Percentiles rank a stretch among this genome's conserved stretches.
Evolutionary conservation across 1,140 invertebrate genomes (phyloP).

Genomic region (Oreohelix idahoensis): DNA sequence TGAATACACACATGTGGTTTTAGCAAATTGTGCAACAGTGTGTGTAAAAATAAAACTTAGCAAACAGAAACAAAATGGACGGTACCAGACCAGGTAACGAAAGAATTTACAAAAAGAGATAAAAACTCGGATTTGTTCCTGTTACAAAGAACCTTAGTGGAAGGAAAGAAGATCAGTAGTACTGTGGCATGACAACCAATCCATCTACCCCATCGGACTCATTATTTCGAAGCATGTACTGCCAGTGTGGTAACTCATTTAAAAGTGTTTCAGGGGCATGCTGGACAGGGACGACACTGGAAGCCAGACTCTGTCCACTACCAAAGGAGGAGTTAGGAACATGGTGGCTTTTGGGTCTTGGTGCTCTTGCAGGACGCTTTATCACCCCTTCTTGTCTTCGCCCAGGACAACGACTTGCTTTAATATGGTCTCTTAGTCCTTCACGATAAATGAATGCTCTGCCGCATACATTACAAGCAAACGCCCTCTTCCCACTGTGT

Average conservation of each 20-base stretch:
- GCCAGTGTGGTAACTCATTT: constrained; percentile 4
- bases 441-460: constrained; percentile 23
- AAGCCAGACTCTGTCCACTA: not conserved
- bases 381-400: not conserved
- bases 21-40: too few relatives aligned
- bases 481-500: constrained; percentile 18
- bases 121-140: too few relatives aligned
- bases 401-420: constrained; percentile 20
- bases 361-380: not conserved
- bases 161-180: constrained; percentile 64
- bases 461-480: constrained; percentile 21
- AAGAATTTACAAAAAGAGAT: too few relatives aligned
- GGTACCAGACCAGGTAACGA: too few relatives aligned
- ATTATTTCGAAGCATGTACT: constrained; percentile 17
- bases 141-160: too few relatives aligned
- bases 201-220: not conserved
- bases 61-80: too few relatives aligned
- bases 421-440: constrained; percentile 57
- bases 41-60: too few relatives aligned
- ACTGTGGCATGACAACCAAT: constrained; percentile 40
- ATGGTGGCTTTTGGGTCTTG: not conserved
- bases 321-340: not conserved
- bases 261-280: not conserved
- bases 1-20: too few relatives aligned
- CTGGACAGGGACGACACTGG: not conserved